Base-by-base conservation (phyloP, 2,888 invertebrate species). In the Rhagium mordax region DNA sequence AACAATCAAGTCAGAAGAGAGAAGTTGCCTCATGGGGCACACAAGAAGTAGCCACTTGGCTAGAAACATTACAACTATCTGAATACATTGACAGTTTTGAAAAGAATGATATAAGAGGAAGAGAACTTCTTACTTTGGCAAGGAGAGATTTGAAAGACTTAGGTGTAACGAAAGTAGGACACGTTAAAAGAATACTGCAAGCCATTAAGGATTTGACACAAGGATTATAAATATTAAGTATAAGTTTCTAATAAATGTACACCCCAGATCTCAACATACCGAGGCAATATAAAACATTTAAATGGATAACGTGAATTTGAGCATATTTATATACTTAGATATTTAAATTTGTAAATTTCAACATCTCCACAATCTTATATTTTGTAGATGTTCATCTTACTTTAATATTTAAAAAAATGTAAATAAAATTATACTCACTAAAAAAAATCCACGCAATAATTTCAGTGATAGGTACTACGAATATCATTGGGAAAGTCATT, bases 151-250 rank as follows among this genome's bases (percentile, higher is more conserved):
- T 96, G 3, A 93, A 97, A 86, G 98, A 98, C 79, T 90, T 98
- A 57, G 98, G 98, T 7, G 94, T 98, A 67, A 94, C 94, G 8
- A 98, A 98, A 89, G 96, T 98, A 64, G 98, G 98, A 0, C 98
- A 98, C 87, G 94, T 98, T 29, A 98, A 98, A 89, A 92, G 98
- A 84, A 95, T 99, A 80, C 92, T 97, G 78, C 96, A 97, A 87
- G 97, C 96, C 20, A 96, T 98, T 76, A 95, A 96, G 88, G 97
- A 98, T 87, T 89, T 95, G 77, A 86, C 87, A 71, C 87, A 87
- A 84, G 86, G 86, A 75, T 84, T 84, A 81, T 86, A 86, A 85
- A 74, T 72, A 69, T 65, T 72, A 65, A 70, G 21, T 64, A 33
- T 72, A 73, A 72, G 64, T 72, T 72, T 71, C 59, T 62, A 64